phyloP scores from a whole-genome alignment of 1,140 invertebrate species.

The Campoletis sonorensis region DNA sequence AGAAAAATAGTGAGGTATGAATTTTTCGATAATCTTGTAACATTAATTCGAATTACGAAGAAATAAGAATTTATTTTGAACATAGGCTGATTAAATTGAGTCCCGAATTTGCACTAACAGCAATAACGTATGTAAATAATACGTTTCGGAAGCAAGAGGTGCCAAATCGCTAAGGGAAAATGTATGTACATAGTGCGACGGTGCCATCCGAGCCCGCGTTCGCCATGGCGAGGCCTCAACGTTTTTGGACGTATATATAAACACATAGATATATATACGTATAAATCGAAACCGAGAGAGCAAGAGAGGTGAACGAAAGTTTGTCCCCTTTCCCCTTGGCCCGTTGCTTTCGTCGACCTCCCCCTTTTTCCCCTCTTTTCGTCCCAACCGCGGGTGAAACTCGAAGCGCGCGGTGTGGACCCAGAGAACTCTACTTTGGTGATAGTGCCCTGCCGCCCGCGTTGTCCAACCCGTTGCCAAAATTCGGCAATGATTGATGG shows the following conservation, averaged over 20 bases:
- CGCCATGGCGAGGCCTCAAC: constrained; percentile 16
- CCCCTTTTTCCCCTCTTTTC: neutral
- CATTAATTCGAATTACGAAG: no score
- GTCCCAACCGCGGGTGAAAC: constrained; percentile 17
- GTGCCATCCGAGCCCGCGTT: constrained; percentile 44
- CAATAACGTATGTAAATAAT: no score
- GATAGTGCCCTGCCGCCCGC: constrained; percentile 73
- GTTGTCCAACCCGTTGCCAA: constrained; percentile 76
- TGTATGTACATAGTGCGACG: constrained; percentile 28
- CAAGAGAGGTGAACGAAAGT: neutral
- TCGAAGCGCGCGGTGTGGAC: constrained; percentile 56
- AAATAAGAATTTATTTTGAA: no score
- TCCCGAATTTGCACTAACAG: no score
- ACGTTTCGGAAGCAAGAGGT: neutral
- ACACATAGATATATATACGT: neutral
- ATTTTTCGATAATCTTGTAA: no score
- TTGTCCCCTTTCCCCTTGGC: constrained; percentile 51
- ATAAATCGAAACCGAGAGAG: constrained; percentile 33
- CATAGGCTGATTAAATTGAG: no score
- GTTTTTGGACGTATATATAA: constrained; percentile 43
- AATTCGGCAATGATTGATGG: constrained; percentile 76
- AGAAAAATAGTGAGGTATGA: no score
- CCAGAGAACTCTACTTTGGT: constrained; percentile 74
- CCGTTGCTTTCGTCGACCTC: constrained; percentile 29
- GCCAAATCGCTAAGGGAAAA: neutral